A percentile compares a stretch with the other conserved stretches of the same genome.
Evolutionary conservation across 2,888 invertebrate genomes (phyloP).

Genomic region (Prosopocoilus inquinatus): DNA sequence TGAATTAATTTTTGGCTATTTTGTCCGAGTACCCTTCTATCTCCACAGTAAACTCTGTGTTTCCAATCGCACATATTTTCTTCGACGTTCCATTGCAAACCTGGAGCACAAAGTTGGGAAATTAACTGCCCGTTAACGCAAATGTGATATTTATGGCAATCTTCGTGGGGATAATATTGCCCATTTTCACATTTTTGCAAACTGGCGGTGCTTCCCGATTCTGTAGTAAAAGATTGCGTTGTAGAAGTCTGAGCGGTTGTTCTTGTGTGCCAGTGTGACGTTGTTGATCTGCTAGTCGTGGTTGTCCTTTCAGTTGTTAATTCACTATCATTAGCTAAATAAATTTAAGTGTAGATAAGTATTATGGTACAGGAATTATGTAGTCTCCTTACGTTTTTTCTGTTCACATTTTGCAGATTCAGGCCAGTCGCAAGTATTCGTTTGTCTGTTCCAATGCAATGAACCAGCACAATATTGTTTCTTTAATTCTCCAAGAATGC

Average conservation of each 20-base stretch:
- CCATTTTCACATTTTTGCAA: conserved; percentile 61
- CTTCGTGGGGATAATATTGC: conserved; percentile 70
- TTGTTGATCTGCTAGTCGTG: conserved; percentile 7
- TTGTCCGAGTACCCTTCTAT: conserved; percentile 24
- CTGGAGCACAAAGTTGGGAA: conserved; percentile 71
- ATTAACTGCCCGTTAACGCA: conserved; percentile 74
- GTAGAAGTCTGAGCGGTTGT: conserved; percentile 35
- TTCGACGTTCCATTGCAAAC: conserved; percentile 70
- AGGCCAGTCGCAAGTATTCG: conserved; percentile 80
- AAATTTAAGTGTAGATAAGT: neutral
- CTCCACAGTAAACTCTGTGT: conserved; percentile 60
- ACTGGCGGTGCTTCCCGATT: conserved; percentile 14
- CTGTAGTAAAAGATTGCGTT: conserved; percentile 35
- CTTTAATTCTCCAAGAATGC: conserved; percentile 68
- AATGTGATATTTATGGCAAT: conserved; percentile 73
- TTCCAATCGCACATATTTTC: conserved; percentile 75
- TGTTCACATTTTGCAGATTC: conserved; percentile 63
- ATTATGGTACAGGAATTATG: no score
- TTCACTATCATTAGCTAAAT: neutral
- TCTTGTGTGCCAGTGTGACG: conserved; percentile 14
- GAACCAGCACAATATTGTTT: conserved; percentile 77
- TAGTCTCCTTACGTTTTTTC: conserved; percentile 34
- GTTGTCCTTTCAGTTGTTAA: neutral
- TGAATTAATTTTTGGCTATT: conserved; percentile 21
- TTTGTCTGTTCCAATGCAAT: conserved; percentile 72